Percentiles rank a stretch among this genome's conserved stretches.
Evolutionary conservation across 2,113 vertebrate genomes (phyloP).

Genomic region (Nettapus auritus): DNA sequence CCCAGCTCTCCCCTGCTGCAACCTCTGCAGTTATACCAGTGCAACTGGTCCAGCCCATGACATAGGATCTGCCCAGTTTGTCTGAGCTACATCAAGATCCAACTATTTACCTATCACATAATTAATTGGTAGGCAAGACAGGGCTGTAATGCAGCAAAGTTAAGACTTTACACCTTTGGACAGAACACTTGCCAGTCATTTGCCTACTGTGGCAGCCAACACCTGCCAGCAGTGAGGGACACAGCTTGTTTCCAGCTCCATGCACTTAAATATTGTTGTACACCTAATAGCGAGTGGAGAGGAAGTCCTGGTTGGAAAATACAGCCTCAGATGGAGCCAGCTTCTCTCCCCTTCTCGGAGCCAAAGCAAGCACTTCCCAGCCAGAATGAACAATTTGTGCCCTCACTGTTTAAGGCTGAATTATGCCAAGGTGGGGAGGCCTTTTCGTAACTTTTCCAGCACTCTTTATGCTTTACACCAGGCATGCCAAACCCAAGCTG

Average conservation of each 20-base stretch:
- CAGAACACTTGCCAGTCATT: neutral
- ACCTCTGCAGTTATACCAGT: neutral
- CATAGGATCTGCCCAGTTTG: neutral
- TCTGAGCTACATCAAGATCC: neutral
- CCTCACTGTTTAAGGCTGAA: neutral
- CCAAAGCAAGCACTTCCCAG: neutral
- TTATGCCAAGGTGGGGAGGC: neutral
- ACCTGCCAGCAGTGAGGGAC: neutral
- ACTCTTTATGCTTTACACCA: neutral
- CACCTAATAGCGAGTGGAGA: neutral
- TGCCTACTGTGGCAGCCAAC: accelerated
- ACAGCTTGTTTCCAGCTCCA: neutral
- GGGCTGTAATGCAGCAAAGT: neutral
- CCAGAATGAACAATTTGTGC: neutral
- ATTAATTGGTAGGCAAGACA: neutral
- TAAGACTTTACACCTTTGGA: neutral
- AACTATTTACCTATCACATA: neutral
- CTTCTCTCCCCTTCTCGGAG: neutral
- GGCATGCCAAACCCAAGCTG: neutral
- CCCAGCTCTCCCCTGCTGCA: neutral
- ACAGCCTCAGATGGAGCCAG: neutral
- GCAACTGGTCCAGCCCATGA: neutral
- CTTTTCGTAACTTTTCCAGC: neutral
- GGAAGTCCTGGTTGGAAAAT: neutral
- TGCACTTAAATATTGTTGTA: neutral